Evolutionary conservation across 2,113 vertebrate genomes (phyloP), one percentile per base, ranked within the genome.

Genomic region (Aix galericulata): DNA sequence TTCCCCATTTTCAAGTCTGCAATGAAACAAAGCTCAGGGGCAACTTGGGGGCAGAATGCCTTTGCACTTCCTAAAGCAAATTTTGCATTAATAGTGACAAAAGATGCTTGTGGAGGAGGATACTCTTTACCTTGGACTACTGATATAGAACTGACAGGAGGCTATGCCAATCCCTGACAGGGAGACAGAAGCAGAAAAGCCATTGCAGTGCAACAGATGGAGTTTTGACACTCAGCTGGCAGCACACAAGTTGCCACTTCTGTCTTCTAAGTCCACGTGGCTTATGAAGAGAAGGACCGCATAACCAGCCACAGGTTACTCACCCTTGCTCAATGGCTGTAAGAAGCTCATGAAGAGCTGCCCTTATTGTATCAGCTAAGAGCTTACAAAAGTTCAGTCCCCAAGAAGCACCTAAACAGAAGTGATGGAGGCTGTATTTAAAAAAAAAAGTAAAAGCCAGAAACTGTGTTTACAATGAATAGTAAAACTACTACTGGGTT

Each of bases 191-290:
- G 42, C 67, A 72, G 38, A 79, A 92, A 82, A 76, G 2, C 25
- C 42, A 6, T 3, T 72, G 48, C 16, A 79, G n/a, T 58, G 42
- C 89, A 50, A 87, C 13, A 91, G 58, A 34, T 40, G 12, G 16
- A 3, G 13, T 9, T 7, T 68, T 36, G 25, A 64, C 17, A 26
- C 48, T 52, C 48, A 32, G 17, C 38, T 34, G 0, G 3, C 7
- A 84, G 4, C 23, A 44, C 0, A 1, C 1, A 3, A 78, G 20
- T 8, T 7, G 2, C 4, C 1, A 4, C 25, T 72, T 72, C 60
- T 13, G 15, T 44, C 34, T 59, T 85, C 50, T 80, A 27, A 82
- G 32, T 36, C 23, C 32, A 26, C 2, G 12, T 88, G 34, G 58
- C 6, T 50, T 58, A 83, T 20, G 17, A 67, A 74, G 34, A 69